Evolutionary conservation across 2,888 invertebrate genomes (phyloP), one percentile per base, ranked within the genome.

Genomic region (Dusona sp.): DNA sequence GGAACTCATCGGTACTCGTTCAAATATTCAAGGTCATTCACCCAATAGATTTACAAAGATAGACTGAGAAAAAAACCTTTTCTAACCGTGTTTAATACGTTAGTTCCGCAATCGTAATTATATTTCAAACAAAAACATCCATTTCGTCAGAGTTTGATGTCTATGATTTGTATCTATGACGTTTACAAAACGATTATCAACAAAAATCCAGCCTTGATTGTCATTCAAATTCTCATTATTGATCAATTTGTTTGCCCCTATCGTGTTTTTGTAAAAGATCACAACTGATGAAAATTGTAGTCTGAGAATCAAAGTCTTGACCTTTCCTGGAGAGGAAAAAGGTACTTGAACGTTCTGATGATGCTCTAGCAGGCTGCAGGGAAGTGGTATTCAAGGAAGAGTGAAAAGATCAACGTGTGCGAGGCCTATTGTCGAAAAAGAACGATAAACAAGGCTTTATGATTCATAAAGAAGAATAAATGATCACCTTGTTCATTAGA

Each of bases 401-500:
- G 25, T 22, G 45, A 57, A 73, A 57, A 57, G 36, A 73, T 36
- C 36, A 73, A 19, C 11, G 22, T 29, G n/a, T 13, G 54, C 38
- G 51, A 29, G 48, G 48, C 22, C 29, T 33, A 48, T 70, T 48
- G 70, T 48, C 29, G 70, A 29, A 48, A 48, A 25, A 29, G 13
- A 25, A 29, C 70, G 54, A 57, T 57, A 54, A 73, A 25, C 73
- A 13, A 73, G 73, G 22, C 54, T 73, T 73, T 73, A 73, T 57
- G 54, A 22, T 36, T 57, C 36, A 73, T 73, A 57, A 73, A 73
- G 16, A 57, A 73, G 7, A 54, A 73, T 57, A 54, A 57, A 73
- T 38, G 36, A 54, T 73, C 73, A 13, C 16, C 19, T 57, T 57
- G 11, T 13, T 54, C 57, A 42, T 54, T n/a, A 29, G 68, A 79